phyloP scores from a whole-genome alignment of 2,113 vertebrate genomes.

The Aepyceros melampus region DNA sequence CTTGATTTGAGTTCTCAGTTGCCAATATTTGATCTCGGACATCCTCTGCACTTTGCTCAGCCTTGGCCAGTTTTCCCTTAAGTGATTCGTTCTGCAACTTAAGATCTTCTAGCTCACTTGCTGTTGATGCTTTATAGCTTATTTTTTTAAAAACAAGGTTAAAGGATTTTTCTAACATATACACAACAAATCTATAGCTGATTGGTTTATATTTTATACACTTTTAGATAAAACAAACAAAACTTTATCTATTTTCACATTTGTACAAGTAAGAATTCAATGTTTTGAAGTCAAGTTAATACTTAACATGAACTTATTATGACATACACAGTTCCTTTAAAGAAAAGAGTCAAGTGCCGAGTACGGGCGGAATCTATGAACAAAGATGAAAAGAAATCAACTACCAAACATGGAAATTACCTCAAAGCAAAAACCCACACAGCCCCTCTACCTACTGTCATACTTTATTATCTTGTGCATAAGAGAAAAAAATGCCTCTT shows the following conservation, averaged over 20 bases:
- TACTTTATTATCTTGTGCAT: not conserved
- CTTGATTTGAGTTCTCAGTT: conserved; percentile 78
- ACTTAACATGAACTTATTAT: not conserved
- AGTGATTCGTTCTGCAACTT: conserved; percentile 74
- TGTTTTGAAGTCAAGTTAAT: not conserved
- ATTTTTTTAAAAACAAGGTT: not conserved
- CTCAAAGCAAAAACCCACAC: not conserved
- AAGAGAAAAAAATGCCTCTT: not conserved
- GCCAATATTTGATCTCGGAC: conserved; percentile 75
- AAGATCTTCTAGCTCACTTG: conserved; percentile 73
- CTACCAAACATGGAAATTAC: not conserved
- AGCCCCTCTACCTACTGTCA: not conserved
- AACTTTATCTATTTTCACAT: not conserved
- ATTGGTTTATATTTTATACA: not conserved
- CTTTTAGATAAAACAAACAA: not conserved
- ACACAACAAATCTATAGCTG: not conserved
- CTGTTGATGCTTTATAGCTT: conserved; percentile 80
- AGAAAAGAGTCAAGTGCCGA: not conserved
- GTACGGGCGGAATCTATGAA: not conserved
- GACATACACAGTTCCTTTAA: not conserved
- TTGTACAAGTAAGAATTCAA: not conserved
- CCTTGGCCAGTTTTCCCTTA: conserved; percentile 75
- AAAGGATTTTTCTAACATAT: not conserved
- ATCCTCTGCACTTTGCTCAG: conserved; percentile 76
- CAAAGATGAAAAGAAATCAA: not conserved